Evolutionary conservation across 2,797 vertebrate genomes (phyloP).

Genomic region (Synanceia verrucosa): DNA sequence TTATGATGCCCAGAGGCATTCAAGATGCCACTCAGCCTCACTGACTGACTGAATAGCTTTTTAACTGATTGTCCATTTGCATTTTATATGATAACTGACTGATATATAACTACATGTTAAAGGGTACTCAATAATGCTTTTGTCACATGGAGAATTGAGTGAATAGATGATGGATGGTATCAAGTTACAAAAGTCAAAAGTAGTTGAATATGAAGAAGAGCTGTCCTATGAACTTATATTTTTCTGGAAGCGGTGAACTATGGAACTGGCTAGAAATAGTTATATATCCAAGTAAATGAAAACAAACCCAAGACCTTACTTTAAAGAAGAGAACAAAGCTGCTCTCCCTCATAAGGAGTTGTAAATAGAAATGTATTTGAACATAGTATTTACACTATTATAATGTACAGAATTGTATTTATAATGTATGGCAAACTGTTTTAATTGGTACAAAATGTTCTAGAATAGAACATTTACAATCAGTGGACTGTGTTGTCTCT

Average conservation of each 20-base stretch:
- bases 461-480: slow-evolving; percentile 93
- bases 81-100: slow-evolving; percentile 60
- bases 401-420: slow-evolving; percentile 99
- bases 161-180: slow-evolving; percentile 44
- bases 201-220: slow-evolving; percentile 50
- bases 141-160: slow-evolving; percentile 45
- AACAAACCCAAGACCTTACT: slow-evolving; percentile 87
- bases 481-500: slow-evolving; percentile 53
- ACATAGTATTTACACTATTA: slow-evolving; percentile 90
- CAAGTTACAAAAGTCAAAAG: slow-evolving; percentile 46
- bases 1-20: slow-evolving; percentile 66
- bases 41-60: slow-evolving; percentile 67
- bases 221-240: slow-evolving; percentile 49
- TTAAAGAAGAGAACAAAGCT: slow-evolving; percentile 89
- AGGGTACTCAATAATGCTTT: slow-evolving; percentile 70
- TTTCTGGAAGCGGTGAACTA: slow-evolving; percentile 70
- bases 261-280: slow-evolving; percentile 63
- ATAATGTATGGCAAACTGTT: slow-evolving; percentile 91
- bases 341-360: slow-evolving; percentile 88
- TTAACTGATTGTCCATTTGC: slow-evolving; percentile 44
- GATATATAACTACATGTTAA: slow-evolving; percentile 58
- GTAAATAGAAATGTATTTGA: slow-evolving; percentile 91
- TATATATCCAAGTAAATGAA: slow-evolving; percentile 77
- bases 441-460: slow-evolving; percentile 94
- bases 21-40: slow-evolving; percentile 48